Percentiles rank a stretch among this genome's conserved stretches.
phyloP scores from a whole-genome alignment of 2,888 invertebrate genomes.

The Tetropium fuscum region DNA sequence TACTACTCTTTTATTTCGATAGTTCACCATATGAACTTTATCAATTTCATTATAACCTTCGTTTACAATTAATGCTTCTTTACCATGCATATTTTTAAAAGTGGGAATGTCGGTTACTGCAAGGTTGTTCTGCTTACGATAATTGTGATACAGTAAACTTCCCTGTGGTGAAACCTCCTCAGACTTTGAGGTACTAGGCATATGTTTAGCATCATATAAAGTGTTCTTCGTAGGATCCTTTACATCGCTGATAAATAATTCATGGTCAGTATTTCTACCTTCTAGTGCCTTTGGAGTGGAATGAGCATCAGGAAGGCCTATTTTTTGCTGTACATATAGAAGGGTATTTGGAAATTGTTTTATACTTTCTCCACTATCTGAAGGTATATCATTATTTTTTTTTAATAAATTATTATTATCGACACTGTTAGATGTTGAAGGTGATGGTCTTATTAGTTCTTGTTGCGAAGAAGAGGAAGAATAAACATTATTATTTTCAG shows the following conservation, averaged over 20 bases:
- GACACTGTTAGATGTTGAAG: constrained; percentile 20
- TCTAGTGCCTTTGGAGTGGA: constrained; percentile 65
- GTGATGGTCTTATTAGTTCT: constrained; percentile 16
- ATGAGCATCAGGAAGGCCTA: constrained; percentile 69
- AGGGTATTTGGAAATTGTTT: constrained; percentile 40
- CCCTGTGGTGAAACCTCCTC: neutral
- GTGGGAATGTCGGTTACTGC: neutral
- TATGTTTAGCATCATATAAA: neutral
- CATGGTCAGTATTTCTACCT: constrained; percentile 1
- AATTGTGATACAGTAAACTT: neutral
- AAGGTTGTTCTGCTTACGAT: neutral
- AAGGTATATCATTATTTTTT: constrained; percentile 15
- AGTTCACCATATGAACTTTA: constrained; percentile 5
- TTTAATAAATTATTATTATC: constrained; percentile 4
- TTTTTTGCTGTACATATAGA: constrained; percentile 50
- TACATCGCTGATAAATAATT: constrained; percentile 6
- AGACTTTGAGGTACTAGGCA: neutral
- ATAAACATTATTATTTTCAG: constrained; percentile 5
- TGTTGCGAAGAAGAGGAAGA: constrained; percentile 26
- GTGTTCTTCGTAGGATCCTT: constrained; percentile 20
- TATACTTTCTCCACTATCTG: constrained; percentile 32
- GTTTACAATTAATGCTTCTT: neutral
- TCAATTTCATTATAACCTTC: neutral
- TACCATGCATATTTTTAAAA: neutral
- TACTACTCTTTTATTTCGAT: constrained; percentile 42